A percentile compares a stretch with the other conserved stretches of the same genome.
phyloP scores from a whole-genome alignment of 2,113 vertebrate genomes.

The Marmota flaviventris region DNA sequence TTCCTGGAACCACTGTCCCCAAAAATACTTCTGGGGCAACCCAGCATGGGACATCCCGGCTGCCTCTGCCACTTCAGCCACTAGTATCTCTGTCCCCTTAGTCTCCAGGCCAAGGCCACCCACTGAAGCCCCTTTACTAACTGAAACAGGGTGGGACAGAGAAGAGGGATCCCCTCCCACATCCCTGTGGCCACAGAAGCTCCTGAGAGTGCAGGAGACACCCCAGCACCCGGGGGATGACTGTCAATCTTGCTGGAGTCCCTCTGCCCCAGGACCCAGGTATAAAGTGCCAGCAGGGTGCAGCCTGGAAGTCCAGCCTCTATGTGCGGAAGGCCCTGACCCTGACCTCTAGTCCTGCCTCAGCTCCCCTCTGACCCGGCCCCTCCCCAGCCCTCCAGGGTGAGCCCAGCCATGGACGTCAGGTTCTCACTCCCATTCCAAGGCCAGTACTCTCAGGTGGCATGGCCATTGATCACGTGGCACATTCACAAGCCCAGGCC shows the following conservation, averaged over 20 bases:
- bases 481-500: neutral
- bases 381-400: neutral
- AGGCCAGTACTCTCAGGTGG: rapidly evolving
- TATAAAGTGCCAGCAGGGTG: rapidly evolving
- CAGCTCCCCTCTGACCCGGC: neutral
- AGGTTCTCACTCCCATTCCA: neutral
- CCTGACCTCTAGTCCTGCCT: neutral
- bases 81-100: too few relatives aligned
- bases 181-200: neutral
- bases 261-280: neutral
- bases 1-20: neutral
- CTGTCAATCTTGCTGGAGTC: neutral
- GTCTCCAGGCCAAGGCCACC: neutral
- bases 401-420: rapidly evolving
- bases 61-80: too few relatives aligned
- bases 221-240: neutral
- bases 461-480: rapidly evolving
- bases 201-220: neutral
- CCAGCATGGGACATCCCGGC: too few relatives aligned
- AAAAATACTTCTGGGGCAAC: neutral
- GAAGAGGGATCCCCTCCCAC: neutral
- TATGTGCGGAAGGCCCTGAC: too few relatives aligned
- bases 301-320: neutral
- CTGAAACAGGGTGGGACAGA: neutral
- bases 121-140: neutral